Evolutionary conservation across 2,888 invertebrate species (phyloP), one percentile per base, ranked within the genome.

Genomic region (Coleophora deauratella): DNA sequence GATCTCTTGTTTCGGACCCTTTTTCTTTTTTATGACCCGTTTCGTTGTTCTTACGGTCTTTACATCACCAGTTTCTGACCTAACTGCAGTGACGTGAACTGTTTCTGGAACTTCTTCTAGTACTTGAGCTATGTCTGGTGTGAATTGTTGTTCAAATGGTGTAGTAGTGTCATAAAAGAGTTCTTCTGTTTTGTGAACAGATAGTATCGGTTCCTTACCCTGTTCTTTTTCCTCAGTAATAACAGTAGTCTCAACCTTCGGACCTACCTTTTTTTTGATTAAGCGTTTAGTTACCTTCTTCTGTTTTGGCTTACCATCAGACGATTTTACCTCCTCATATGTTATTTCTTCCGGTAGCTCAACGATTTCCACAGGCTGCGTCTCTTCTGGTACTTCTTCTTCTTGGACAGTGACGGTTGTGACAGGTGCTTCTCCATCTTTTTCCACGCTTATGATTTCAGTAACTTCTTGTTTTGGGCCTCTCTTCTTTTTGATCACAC

Each of bases 211-310:
- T 50, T 62, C 62, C 37, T 50, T 40, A 28, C 51, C 46, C 12
- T 50, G 49, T 4, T 38, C 33, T 50, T 76, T 71, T 46, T 64
- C 52, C 14, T 62, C 30, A 44, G 52, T 52, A 55, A 72, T 53
- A 57, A 74, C 27, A 48, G 68, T 55, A 49, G 76, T 57, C 57
- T 74, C 63, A 42, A 78, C 45, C 47, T 67, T 66, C 15, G 56
- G 60, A 12, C 65, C 73, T 39, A 63, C 52, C 49, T 64, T 58
- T 49, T 64, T 57, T 43, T 69, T 71, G 27, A 51, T 51, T 1
- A 44, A 42, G 2, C 52, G 52, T 37, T 50, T 62, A 1, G 49
- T 57, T 3, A 32, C 49, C 58, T 54, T 53, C 32, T 38, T 50
- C 27, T 63, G 50, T 38, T 45, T 66, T 52, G 27, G 28, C 10